phyloP scores from a whole-genome alignment of 1,140 invertebrate genomes.

The Conus betulinus region DNA sequence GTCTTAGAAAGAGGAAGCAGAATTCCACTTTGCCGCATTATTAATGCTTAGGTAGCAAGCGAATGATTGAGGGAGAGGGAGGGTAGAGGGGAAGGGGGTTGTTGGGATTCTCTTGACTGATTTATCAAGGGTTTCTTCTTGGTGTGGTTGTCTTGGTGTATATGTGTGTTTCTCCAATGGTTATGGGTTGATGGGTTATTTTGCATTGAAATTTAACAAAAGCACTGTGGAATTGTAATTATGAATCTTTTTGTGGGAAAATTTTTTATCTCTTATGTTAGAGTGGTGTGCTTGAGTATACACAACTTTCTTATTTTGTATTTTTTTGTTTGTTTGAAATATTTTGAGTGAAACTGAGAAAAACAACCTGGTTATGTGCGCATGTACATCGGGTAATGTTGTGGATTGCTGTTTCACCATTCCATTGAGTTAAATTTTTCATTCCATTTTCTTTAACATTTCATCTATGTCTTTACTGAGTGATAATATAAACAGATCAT shows the following conservation, averaged over 20 bases:
- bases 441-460: conserved; percentile 5
- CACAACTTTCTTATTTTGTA: background rate
- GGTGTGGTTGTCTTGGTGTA: background rate
- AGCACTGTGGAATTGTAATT: too few species aligned
- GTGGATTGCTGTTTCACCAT: background rate
- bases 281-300: background rate
- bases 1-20: background rate
- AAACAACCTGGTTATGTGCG: background rate
- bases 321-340: background rate
- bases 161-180: background rate
- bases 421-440: background rate
- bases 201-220: too few species aligned
- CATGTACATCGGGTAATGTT: background rate
- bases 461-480: background rate
- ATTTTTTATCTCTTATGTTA: background rate
- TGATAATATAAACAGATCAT: conserved; percentile 4
- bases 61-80: background rate
- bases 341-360: background rate
- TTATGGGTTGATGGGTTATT: too few species aligned
- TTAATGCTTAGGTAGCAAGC: background rate
- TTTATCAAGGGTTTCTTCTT: background rate
- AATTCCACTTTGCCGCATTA: background rate
- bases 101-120: background rate
- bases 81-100: background rate
- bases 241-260: background rate